phyloP scores from a whole-genome alignment of 2,888 invertebrate genomes.

The Agrochola circellaris region DNA sequence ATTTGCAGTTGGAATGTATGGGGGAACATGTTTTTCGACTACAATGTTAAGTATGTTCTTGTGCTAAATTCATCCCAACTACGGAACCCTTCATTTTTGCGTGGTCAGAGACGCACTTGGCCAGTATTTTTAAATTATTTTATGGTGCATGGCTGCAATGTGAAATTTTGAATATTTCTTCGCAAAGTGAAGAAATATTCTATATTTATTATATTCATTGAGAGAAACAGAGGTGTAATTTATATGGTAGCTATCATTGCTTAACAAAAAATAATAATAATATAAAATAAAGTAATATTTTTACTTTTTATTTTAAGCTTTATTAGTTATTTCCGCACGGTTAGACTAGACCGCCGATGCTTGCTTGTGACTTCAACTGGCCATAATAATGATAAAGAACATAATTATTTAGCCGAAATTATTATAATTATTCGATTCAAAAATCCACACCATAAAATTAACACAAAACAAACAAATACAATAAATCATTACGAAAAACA shows the following conservation, averaged over 20 bases:
- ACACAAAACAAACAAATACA: slow-evolving; percentile 35
- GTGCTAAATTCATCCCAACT: too few relatives aligned
- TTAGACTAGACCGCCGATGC: not conserved
- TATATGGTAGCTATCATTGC: not conserved
- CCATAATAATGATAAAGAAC: not conserved
- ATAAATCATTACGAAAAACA: slow-evolving; percentile 52
- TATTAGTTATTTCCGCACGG: not conserved
- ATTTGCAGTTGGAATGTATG: too few relatives aligned
- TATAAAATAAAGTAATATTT: not conserved
- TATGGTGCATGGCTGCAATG: not conserved
- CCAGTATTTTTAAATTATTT: not conserved
- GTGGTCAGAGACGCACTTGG: too few relatives aligned
- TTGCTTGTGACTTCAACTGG: not conserved
- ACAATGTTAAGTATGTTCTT: too few relatives aligned
- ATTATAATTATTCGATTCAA: not conserved
- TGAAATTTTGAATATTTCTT: not conserved
- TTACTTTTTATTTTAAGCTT: not conserved
- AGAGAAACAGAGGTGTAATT: not conserved
- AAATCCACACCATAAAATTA: slow-evolving; percentile 23
- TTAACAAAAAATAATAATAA: not conserved
- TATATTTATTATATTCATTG: not conserved
- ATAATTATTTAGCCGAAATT: not conserved
- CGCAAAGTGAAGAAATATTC: not conserved
- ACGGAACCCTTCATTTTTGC: too few relatives aligned
- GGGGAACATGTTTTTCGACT: too few relatives aligned